Base-by-base conservation (phyloP, 2,888 invertebrate genomes). In the Seladonia tumulorum region DNA sequence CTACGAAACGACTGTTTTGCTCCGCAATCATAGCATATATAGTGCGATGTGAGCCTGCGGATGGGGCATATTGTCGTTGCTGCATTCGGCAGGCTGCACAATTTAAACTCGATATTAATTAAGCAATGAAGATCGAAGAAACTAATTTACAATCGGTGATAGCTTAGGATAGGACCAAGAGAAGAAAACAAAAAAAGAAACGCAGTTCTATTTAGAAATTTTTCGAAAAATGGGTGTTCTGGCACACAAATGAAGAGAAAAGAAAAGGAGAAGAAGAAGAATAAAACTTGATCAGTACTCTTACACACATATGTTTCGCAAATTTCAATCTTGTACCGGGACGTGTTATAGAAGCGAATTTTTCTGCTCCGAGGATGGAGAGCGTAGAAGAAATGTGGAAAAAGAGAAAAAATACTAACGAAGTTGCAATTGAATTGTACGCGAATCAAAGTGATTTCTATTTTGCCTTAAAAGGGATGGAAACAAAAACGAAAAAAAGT, bases 121-220 rank as follows among this genome's bases (percentile, higher is more conserved):
- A 91, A 93, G 90, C 90, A 92, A 91, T 93, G 90, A 89, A 91
- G 89, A 88, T 91, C 87, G 91, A 89, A 90, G 90, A 88, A 91
- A 86, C 88, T 92, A 91, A 93, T 92, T 93, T 92, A 89, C 92
- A 92, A 92, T 92, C 89, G 88, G 91, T 90, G 88, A 91, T 92
- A 92, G 89, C 87, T 88, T 89, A 90, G 86, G 89, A 88, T 92
- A 91, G 89, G 87, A 90, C 89, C 90, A 91, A 92, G 70, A 70
- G 42, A 70, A 70, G 70, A 70, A 70, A 70, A 70, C 42, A 70
- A 42, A 70, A 70, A n/a, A 70, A 70, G 83, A 88, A 88, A 88
- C 82, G 83, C 83, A 83, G 90, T 91, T 91, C 90, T 91, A 89
- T 88, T 90, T 91, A 91, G 87, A 87, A 84, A 87, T 71, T 88